Percentiles rank a stretch among this genome's conserved stretches.
Evolutionary conservation across 23 tunicate species (phyloP).

Genomic region (Diplosoma virens): DNA sequence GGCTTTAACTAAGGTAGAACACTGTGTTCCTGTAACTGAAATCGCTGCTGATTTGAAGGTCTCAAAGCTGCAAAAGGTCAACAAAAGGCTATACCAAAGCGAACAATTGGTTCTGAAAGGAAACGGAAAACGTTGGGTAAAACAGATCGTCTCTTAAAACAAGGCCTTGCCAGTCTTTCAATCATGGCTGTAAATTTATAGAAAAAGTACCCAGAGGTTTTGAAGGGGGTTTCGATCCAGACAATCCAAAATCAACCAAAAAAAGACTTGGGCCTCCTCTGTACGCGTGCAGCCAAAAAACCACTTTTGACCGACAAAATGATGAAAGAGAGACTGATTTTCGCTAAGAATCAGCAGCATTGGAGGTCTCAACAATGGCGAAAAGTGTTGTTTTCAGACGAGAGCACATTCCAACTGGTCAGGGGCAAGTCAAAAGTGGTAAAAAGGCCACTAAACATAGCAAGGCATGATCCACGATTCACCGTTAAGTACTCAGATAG

Average conservation of each 20-base stretch:
- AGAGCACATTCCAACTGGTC: constrained; percentile 14
- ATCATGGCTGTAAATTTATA: constrained; percentile 8
- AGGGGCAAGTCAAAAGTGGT: constrained; percentile 4
- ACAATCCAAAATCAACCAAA: constrained; percentile 14
- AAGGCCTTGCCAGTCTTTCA: neutral
- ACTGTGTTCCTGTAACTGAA: constrained; percentile 3
- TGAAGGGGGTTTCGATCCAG: constrained; percentile 13
- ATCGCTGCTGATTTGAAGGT: constrained; percentile 9
- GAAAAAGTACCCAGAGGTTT: constrained; percentile 17
- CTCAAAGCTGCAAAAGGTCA: constrained; percentile 23
- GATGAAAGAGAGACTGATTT: constrained; percentile 5
- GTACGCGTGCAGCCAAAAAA: constrained; percentile 19
- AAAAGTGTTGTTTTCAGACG: constrained; percentile 25
- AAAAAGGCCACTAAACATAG: neutral
- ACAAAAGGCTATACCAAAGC: constrained; percentile 8
- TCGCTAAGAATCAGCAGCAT: constrained; percentile 17
- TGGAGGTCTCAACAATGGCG: constrained; percentile 19
- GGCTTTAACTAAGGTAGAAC: constrained; percentile 11
- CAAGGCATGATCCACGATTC: constrained; percentile 11
- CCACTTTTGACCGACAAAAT: constrained; percentile 15
- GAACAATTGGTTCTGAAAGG: constrained; percentile 18
- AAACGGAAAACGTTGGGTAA: constrained; percentile 9
- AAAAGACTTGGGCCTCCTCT: constrained; percentile 24
- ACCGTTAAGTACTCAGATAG: constrained; percentile 12
- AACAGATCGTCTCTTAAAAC: constrained; percentile 19